Percentiles rank a stretch among this genome's conserved stretches.
Evolutionary conservation across 2,888 invertebrate species (phyloP).

Genomic region (Ormyrus labotus): DNA sequence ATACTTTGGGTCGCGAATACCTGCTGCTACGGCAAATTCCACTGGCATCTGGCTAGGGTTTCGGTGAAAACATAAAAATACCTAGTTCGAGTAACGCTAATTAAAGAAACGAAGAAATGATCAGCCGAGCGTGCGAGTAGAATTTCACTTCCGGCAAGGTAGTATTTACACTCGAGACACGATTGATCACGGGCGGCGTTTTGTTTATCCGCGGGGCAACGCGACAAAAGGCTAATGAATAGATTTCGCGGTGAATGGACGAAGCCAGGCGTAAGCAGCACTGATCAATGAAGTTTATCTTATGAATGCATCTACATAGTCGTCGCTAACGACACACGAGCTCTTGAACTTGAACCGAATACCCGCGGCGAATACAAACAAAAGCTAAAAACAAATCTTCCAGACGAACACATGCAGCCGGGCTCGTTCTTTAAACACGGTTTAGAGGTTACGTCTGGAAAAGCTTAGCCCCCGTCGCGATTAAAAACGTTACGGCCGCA

Average conservation of each 20-base stretch:
- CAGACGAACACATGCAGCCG: neutral
- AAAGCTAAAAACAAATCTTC: slow-evolving; percentile 29
- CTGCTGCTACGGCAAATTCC: no score
- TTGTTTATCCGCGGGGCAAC: no score
- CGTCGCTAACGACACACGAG: slow-evolving; percentile 26
- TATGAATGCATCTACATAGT: slow-evolving; percentile 30
- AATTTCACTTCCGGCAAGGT: no score
- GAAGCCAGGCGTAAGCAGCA: slow-evolving; percentile 24
- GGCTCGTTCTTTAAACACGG: neutral
- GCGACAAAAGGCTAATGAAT: neutral
- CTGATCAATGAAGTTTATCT: slow-evolving; percentile 45
- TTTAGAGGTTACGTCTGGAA: slow-evolving; percentile 20
- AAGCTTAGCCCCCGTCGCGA: neutral
- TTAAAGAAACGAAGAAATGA: no score
- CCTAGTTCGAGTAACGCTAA: no score
- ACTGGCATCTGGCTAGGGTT: neutral
- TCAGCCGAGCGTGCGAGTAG: no score
- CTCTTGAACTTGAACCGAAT: slow-evolving; percentile 46
- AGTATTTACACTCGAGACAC: no score
- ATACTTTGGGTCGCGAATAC: no score
- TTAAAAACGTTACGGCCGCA: no score
- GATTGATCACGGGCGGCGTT: no score
- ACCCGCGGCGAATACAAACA: slow-evolving; percentile 23
- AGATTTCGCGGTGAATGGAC: slow-evolving; percentile 4
- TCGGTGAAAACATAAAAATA: neutral